phyloP scores from a whole-genome alignment of 2,113 vertebrate genomes.

The Caloenas nicobarica region DNA sequence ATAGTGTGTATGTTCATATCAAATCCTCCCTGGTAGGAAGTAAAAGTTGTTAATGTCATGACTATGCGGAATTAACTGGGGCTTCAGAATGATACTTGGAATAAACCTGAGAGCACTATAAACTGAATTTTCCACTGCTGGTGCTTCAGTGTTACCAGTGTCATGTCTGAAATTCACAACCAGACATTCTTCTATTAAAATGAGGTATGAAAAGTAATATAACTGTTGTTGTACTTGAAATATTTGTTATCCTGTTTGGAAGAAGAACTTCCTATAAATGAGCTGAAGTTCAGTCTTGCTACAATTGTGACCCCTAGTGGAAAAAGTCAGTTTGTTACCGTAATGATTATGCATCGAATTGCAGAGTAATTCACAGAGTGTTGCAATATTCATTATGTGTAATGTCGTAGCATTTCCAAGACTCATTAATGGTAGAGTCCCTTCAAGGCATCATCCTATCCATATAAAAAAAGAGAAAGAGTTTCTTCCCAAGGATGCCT shows the following conservation, averaged over 20 bases:
- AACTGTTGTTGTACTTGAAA: neutral
- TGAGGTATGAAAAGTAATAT: neutral
- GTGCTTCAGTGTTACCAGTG: neutral
- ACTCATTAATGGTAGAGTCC: neutral
- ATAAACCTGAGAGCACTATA: neutral
- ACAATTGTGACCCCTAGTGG: slow-evolving; percentile 76
- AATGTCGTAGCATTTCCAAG: neutral
- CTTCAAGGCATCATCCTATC: neutral
- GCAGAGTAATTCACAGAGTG: neutral
- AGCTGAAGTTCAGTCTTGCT: neutral
- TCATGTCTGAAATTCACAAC: neutral
- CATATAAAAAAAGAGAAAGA: neutral
- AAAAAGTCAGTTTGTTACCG: neutral
- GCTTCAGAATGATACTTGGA: neutral
- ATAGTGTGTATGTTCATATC: neutral
- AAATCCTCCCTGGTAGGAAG: neutral
- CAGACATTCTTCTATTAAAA: neutral
- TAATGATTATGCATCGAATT: neutral
- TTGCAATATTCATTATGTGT: neutral
- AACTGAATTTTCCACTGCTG: neutral
- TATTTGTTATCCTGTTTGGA: neutral
- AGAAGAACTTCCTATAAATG: neutral
- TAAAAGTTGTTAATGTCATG: neutral
- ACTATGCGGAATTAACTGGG: neutral
- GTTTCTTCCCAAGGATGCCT: neutral